Evolutionary conservation across 53 echinoderm and acorn worm species (phyloP).

Genomic region (Hippasteria phrygiana): DNA sequence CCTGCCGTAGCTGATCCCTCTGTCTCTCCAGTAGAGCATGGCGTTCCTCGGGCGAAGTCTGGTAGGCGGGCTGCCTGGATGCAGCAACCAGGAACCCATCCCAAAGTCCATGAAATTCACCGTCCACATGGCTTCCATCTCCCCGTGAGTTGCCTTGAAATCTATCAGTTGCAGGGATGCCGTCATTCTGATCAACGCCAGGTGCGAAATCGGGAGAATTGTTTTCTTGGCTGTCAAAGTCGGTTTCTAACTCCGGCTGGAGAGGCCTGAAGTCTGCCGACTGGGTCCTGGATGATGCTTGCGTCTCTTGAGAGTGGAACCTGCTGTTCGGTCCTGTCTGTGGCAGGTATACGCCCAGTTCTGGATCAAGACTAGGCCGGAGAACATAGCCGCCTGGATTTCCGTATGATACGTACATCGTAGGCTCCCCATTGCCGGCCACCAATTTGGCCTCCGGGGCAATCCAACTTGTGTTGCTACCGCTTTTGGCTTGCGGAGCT

Average conservation of each 20-base stretch:
- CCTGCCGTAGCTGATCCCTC: slow-evolving; percentile 68
- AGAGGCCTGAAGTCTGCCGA: slow-evolving; percentile 65
- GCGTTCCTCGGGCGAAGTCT: slow-evolving; percentile 46
- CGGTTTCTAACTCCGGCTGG: slow-evolving; percentile 35
- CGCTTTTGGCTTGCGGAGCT: background rate
- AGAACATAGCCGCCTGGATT: slow-evolving; percentile 3
- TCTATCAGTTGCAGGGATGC: background rate
- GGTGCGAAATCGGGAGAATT: background rate
- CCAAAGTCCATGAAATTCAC: background rate
- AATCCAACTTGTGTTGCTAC: background rate
- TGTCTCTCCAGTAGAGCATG: slow-evolving; percentile 67
- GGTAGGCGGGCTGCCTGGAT: background rate
- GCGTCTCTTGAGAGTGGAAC: slow-evolving; percentile 23
- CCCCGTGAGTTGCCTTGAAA: background rate
- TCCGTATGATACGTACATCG: slow-evolving; percentile 32
- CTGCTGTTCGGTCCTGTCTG: background rate
- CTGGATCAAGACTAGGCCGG: background rate
- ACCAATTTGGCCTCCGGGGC: background rate
- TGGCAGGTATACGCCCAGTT: background rate
- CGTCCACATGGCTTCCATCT: background rate
- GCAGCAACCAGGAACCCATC: background rate
- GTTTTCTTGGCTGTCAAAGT: slow-evolving; percentile 15
- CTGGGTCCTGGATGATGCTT: slow-evolving; percentile 8
- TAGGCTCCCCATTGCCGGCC: background rate
- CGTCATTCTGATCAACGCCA: background rate